Base-by-base conservation (phyloP, 2,888 invertebrate genomes). In the Campopleginae sp. region DNA sequence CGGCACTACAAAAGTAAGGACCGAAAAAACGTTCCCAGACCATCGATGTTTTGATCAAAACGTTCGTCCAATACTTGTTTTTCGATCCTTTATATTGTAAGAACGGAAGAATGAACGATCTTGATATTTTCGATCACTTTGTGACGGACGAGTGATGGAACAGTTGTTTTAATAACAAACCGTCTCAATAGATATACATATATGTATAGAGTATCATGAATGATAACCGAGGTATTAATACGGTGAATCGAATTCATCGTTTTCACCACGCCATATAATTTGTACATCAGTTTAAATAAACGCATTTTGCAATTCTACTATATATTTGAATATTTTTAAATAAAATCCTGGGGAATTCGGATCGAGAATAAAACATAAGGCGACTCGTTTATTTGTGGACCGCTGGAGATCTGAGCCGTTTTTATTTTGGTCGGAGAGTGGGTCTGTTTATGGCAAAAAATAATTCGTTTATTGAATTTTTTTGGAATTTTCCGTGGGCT, bases 221-320 rank as follows among this genome's bases (percentile, higher is more conserved):
- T 38, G 58, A 75, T 44, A 46, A 54, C 44, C 63, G 65, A 51
- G 61, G 63, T 17, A 82, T 46, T 38, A 51, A 80, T 74, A 72
- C 51, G 63, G 76, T 82, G 61, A 85, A 85, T 77, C 46, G 19
- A 44, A 80, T 82, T 77, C 51, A 66, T 61, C 66, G 61, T 77
- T 80, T 63, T 77, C 38, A 68, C 54, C 44, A 77, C 51, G 85
- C 85, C 82, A 82, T 85, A 80, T 82, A 61, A 80, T 85, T 77
- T 77, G 77, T 74, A 80, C 68, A 81, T 77, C 80, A 77, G 51
- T 82, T 17, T 23, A 27, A 82, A 85, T 85, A 79, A 85, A 85
- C 68, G 77, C 82, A 66, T 85, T 82, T 71, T 31, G 48, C 61
- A 33, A 76, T 76, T 82, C 71, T 44, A 71, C 71, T 71, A 78